Evolutionary conservation across 2,113 vertebrate genomes (phyloP).

Genomic region (Lepisosteus osseus): DNA sequence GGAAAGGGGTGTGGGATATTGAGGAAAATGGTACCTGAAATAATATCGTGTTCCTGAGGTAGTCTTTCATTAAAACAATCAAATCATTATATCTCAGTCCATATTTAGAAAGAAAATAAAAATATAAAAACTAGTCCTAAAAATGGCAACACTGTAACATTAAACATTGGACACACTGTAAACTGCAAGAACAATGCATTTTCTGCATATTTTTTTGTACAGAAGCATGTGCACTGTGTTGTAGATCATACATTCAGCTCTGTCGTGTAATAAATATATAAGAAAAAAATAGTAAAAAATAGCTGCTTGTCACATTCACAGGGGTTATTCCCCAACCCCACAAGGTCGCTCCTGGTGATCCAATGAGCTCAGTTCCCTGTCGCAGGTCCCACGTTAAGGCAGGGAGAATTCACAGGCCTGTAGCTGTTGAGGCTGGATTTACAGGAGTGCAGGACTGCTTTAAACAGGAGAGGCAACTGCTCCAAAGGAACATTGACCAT

Average conservation of each 20-base stretch:
- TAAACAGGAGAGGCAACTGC: conserved; percentile 96
- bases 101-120: conserved; percentile 62
- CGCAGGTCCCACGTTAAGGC: conserved; percentile 53
- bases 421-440: conserved; percentile 84
- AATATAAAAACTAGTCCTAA: conserved; percentile 83
- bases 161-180: conserved; percentile 93
- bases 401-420: conserved; percentile 52
- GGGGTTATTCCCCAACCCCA: conserved; percentile 37
- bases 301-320: conserved; percentile 82
- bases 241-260: conserved; percentile 99
- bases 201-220: conserved; percentile 81
- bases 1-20: background rate
- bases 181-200: conserved; percentile 88
- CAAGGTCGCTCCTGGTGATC: conserved; percentile 37
- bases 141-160: conserved; percentile 87
- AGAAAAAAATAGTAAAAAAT: conserved; percentile 73
- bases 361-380: conserved; percentile 64
- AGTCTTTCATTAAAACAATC: conserved; percentile 75
- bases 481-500: conserved; percentile 95
- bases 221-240: conserved; percentile 94
- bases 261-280: conserved; percentile 99
- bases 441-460: conserved; percentile 98
- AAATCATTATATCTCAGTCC: conserved; percentile 67
- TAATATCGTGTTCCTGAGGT: conserved; percentile 85
- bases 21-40: conserved; percentile 64